A percentile compares a stretch with the other conserved stretches of the same genome.
These are phyloP conservation scores for Limulus polyphemus DNA, from an alignment of 2,888 invertebrate species.

Conservation along the genomic window DNA sequence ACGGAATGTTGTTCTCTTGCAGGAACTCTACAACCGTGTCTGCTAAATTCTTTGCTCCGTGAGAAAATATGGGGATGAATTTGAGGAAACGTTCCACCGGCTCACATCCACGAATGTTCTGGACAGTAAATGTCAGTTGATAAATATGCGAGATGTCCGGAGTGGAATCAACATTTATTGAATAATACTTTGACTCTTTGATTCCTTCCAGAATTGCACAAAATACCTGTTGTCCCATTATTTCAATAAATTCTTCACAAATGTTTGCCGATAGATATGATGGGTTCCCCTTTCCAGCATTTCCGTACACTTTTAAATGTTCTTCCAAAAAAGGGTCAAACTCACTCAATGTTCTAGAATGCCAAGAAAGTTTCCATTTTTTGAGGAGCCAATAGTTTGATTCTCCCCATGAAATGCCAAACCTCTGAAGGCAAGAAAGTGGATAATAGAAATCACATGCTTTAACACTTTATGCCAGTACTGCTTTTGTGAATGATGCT, in stretches of 20 bases:
- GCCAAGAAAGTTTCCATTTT: conserved; percentile 31
- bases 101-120: neutral
- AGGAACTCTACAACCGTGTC: neutral
- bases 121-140: conserved; percentile 11
- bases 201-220: neutral
- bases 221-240: neutral
- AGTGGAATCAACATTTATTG: conserved; percentile 18
- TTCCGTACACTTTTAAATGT: conserved; percentile 29
- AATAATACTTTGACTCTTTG: neutral
- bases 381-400: conserved; percentile 27
- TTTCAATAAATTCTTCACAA: conserved; percentile 30
- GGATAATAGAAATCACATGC: conserved; percentile 7
- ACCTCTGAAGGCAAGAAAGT: conserved; percentile 26
- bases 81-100: neutral
- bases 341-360: conserved; percentile 30
- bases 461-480: neutral
- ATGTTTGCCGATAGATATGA: conserved; percentile 31
- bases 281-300: conserved; percentile 28
- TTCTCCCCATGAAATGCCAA: conserved; percentile 29
- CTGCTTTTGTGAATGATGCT: neutral
- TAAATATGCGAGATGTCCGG: conserved; percentile 21
- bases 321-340: conserved; percentile 31
- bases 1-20: neutral
- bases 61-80: neutral
- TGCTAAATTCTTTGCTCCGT: neutral